These are phyloP conservation scores for Apamea sordens DNA, from an alignment of 2,888 invertebrate genomes.

Conservation along the genomic window DNA sequence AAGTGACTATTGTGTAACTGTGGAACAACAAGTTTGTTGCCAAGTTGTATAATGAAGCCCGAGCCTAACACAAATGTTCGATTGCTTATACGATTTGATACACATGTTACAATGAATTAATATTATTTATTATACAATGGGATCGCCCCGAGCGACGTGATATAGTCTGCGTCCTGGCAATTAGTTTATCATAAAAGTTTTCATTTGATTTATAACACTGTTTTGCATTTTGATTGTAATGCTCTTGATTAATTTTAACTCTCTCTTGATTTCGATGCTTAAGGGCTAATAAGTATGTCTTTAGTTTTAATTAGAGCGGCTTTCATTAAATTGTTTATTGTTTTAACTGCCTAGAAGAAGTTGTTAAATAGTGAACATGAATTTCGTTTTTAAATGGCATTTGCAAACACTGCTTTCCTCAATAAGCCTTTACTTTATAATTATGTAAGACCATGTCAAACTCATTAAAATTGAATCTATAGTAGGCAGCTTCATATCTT, in stretches of 20 bases:
- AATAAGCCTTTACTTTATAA: background rate
- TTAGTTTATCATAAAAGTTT: slow-evolving; percentile 36
- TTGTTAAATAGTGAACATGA: background rate
- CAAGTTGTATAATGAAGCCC: slow-evolving; percentile 56
- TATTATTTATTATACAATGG: slow-evolving; percentile 50
- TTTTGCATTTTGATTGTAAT: slow-evolving; percentile 46
- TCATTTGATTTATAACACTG: slow-evolving; percentile 51
- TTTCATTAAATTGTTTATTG: background rate
- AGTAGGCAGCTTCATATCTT: slow-evolving; percentile 14
- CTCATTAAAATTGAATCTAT: background rate
- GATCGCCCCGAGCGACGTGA: slow-evolving; percentile 44
- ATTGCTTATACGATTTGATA: slow-evolving; percentile 27
- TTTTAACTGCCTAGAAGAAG: background rate
- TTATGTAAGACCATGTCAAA: background rate
- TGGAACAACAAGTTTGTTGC: slow-evolving; percentile 36
- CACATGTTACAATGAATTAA: slow-evolving; percentile 30
- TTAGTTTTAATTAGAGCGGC: background rate
- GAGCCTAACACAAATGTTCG: slow-evolving; percentile 39
- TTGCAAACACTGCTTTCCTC: background rate
- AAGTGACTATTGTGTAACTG: slow-evolving; percentile 48
- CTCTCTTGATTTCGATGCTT: slow-evolving; percentile 11
- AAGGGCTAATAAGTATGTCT: slow-evolving; percentile 2
- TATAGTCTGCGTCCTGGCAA: slow-evolving; percentile 38
- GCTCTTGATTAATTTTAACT: slow-evolving; percentile 21
- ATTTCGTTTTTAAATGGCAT: background rate